Evolutionary conservation across 2,797 vertebrate genomes (phyloP).

Genomic region (Natrix natrix): DNA sequence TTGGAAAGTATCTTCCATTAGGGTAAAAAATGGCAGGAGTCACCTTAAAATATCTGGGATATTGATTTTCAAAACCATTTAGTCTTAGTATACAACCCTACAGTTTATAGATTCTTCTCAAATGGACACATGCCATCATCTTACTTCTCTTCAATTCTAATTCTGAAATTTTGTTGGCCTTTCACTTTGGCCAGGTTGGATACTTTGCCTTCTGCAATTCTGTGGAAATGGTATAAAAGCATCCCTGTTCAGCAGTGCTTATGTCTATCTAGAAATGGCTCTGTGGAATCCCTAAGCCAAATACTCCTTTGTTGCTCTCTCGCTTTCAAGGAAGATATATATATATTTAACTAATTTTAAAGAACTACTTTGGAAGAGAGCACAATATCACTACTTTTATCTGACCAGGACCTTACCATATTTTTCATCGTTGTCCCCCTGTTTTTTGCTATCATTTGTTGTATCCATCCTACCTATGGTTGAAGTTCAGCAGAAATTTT

Average conservation of each 20-base stretch:
- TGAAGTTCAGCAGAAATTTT: background rate
- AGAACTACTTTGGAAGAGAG: background rate
- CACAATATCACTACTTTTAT: background rate
- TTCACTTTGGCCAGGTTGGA: background rate
- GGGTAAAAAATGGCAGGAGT: background rate
- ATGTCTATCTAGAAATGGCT: background rate
- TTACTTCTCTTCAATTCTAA: background rate
- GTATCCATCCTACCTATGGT: no score
- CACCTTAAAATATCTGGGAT: background rate
- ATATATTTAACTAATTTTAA: background rate
- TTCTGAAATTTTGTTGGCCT: background rate
- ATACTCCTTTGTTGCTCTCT: background rate
- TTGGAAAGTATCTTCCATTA: background rate
- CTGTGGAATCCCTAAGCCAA: background rate
- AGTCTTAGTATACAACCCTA: background rate
- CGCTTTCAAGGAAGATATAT: background rate
- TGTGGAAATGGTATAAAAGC: background rate
- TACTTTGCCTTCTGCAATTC: background rate
- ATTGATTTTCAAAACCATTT: background rate
- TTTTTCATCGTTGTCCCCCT: no score
- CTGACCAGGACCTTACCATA: no score
- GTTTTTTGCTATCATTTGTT: no score
- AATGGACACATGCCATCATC: background rate
- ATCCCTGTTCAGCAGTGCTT: background rate
- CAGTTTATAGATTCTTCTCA: background rate